Evolutionary conservation across 64 coral and sea anemone genomes (phyloP), one percentile per base, ranked within the genome.

Genomic region (Acropora tenuis): DNA sequence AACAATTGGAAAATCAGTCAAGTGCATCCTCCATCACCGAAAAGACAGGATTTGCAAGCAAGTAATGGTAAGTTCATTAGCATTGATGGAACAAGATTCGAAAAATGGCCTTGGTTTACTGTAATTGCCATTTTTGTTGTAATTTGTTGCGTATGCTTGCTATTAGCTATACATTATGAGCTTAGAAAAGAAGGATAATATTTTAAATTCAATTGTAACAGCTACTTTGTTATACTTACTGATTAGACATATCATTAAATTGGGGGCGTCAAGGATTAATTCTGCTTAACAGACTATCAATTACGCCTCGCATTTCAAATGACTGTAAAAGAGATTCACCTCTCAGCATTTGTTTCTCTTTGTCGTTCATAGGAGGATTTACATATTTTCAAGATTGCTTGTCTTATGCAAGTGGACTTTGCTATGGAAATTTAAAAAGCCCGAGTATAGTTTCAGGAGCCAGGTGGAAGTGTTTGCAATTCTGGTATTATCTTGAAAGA

Each of bases 401-500:
- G 13, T 60, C 40, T 17, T 11, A 10, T 30, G 12, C 50, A 18
- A 80, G 41, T 41, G 17, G 10, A 47, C 13, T 16, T 17, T 30
- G 80, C 19, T 48, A 69, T 40, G 80, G 59, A 19, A 47, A 4
- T 83, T 83, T 83, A 12, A 43, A 45, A 67, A 91, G 89, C 41
- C 89, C 48, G 5, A n/a, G 3, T 50, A 50, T 91, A n/a, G 69
- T 18, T 30, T 4, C 89, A 3, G 41, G 30, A 19, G 77, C 44
- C 13, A 78, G 69, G 8, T 79, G 78, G 61, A 50, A 50, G 5
- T 91, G 90, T 45, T 65, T 91, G 12, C 80, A 77, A 41, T 91
- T 91, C 73, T 91, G 90, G 90, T 92, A 92, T 75, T 85, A 77
- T 17, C 47, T 88, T 0, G 53, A 71, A 43, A 4, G 8, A 4